Evolutionary conservation across 2,888 invertebrate genomes (phyloP), one percentile per base, ranked within the genome.

Genomic region (Ceriagrion tenellum): DNA sequence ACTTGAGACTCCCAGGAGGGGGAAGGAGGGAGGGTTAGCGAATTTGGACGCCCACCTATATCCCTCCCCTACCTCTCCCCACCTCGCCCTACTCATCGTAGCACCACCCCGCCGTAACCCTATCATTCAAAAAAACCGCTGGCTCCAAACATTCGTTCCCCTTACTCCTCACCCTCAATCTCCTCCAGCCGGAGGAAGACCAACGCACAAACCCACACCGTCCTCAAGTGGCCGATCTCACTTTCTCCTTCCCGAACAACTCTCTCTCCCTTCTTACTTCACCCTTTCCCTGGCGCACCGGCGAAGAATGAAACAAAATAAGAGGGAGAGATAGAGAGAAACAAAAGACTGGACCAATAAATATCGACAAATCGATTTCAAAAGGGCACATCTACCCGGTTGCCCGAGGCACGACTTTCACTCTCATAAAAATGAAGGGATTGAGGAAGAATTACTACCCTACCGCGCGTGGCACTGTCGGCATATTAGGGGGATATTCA

Each of bases 401-500:
- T 56, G 56, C 56, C 56, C 56, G 74, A n/a, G 74, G 74, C n/a
- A 74, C 74, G 30, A 74, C 74, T 74, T 74, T 74, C 74, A 74
- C 74, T 30, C 30, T n/a, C n/a, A 74, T n/a, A 74, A 30, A 74
- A 74, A 74, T 74, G 3, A 63, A 20, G 30, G 4, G 10, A 74
- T 30, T 74, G 30, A 30, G n/a, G n/a, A n/a, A n/a, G n/a, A n/a
- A n/a, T n/a, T n/a, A n/a, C n/a, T n/a, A n/a, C n/a, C n/a, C n/a
- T n/a, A n/a, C n/a, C n/a, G n/a, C n/a, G n/a, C n/a, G n/a, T n/a
- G n/a, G n/a, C n/a, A n/a, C n/a, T n/a, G n/a, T n/a, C n/a, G n/a
- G n/a, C n/a, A n/a, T n/a, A n/a, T n/a, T n/a, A n/a, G n/a, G n/a
- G n/a, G n/a, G n/a, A n/a, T n/a, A n/a, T n/a, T n/a, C n/a, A n/a